Evolutionary conservation across 2,113 vertebrate genomes (phyloP), one percentile per base, ranked within the genome.

Genomic region (Sebastes schlegelii): DNA sequence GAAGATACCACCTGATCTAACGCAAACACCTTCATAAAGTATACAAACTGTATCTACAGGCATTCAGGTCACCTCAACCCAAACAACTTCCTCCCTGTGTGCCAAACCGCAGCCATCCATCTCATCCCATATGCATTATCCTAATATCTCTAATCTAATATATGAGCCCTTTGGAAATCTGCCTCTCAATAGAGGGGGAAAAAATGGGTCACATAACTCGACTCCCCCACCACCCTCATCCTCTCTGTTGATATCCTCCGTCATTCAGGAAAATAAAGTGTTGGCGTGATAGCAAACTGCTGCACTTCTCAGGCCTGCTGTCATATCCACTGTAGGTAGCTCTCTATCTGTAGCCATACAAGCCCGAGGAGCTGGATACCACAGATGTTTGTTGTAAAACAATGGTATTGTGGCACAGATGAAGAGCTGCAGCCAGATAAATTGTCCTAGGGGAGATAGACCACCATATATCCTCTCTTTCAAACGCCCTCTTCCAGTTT

Each of bases 61-160:
- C 23, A 61, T 71, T 73, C 51, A 81, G 57, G 70, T 80, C 49
- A 84, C 64, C 55, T 82, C 49, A 74, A 67, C n/a, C 26, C 26
- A 73, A 88, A 89, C 69, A 86, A 72, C 17, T 85, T 74, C 14
- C 55, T 80, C 54, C 8, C 40, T 77, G 72, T 42, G 43, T 84
- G 75, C 74, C 72, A 89, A 86, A 72, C 34, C 26, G 57, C 45
- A 58, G 60, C 40, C 65, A 74, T 58, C 68, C 48, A 70, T 85
- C 74, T 82, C 54, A 76, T 88, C 67, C 71, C 17, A 65, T 48
- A 76, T 55, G 0, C 77, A 90, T 82, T 74, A 79, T 69, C 74
- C 43, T 68, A 70, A 90, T 82, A 92, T 86, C 58, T 82, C 49
- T 91, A 84, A 91, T 89, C 68, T 84, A 85, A 85, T 88, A 82